Conservation (phyloP, 2,113 vertebrate genomes). For the Pollimyrus isidori region DNA sequence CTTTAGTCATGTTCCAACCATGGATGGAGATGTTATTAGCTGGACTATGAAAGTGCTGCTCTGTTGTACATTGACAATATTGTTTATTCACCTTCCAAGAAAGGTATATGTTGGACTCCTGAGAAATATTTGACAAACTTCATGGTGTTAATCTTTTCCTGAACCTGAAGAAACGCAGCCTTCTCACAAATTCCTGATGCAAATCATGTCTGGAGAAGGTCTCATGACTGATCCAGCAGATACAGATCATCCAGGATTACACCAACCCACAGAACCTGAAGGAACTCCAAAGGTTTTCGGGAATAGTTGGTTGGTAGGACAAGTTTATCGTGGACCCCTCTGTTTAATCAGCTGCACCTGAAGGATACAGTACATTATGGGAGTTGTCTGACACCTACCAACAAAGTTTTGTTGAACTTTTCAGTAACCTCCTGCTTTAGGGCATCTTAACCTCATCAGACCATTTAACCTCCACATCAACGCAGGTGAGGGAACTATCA, state of each 20-base stretch:
- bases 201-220: neutral
- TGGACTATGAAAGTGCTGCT: neutral
- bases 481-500: neutral
- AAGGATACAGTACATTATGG: neutral
- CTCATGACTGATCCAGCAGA: neutral
- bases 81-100: neutral
- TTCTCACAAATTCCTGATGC: neutral
- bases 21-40: neutral
- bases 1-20: neutral
- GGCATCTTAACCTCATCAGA: neutral
- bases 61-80: neutral
- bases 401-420: neutral
- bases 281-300: neutral
- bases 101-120: neutral
- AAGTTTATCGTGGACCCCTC: neutral
- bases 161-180: neutral
- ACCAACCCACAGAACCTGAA: neutral
- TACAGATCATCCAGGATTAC: neutral
- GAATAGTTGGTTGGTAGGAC: neutral
- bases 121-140: neutral
- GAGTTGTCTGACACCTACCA: neutral
- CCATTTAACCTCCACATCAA: neutral
- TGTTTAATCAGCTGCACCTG: neutral
- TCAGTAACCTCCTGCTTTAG: neutral
- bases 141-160: neutral